A percentile compares a stretch with the other conserved stretches of the same genome.
These are phyloP conservation scores for Onychostruthus taczanowskii DNA, from an alignment of 2,113 vertebrate species.

Conservation along the genomic window DNA sequence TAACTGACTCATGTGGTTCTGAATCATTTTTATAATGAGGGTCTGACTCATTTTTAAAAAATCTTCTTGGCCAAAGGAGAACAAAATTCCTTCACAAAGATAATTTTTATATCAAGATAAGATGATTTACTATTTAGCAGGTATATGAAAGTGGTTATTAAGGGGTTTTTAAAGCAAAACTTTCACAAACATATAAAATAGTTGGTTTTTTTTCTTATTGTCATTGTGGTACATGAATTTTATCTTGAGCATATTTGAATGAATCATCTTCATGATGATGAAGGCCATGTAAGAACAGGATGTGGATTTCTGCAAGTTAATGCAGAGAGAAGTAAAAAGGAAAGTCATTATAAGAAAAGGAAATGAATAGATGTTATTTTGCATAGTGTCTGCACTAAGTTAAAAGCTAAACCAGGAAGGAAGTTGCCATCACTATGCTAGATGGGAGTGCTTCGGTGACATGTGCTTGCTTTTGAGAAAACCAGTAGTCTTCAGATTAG, in stretches of 20 bases:
- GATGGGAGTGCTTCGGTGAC: conserved; percentile 22
- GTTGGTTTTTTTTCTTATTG: not conserved
- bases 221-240: not conserved
- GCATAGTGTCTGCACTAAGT: not conserved
- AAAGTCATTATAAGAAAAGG: conserved; percentile 45
- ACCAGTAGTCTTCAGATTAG: conserved; percentile 74
- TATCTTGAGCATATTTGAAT: not conserved
- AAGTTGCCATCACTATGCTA: not conserved
- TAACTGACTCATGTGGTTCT: not conserved
- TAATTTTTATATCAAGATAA: not conserved
- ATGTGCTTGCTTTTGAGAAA: conserved; percentile 77
- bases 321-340: not conserved
- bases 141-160: not conserved
- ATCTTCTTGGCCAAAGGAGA: not conserved
- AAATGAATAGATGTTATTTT: conserved; percentile 57
- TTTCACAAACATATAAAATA: not conserved
- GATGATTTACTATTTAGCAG: not conserved
- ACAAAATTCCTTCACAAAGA: not conserved
- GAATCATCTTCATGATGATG: not conserved
- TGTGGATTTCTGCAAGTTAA: not conserved
- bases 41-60: not conserved
- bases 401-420: conserved; percentile 65
- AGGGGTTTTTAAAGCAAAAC: conserved; percentile 13
- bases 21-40: not conserved
- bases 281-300: not conserved